Conservation (phyloP, 2,888 invertebrate genomes). For the Augiades crinisus region DNA sequence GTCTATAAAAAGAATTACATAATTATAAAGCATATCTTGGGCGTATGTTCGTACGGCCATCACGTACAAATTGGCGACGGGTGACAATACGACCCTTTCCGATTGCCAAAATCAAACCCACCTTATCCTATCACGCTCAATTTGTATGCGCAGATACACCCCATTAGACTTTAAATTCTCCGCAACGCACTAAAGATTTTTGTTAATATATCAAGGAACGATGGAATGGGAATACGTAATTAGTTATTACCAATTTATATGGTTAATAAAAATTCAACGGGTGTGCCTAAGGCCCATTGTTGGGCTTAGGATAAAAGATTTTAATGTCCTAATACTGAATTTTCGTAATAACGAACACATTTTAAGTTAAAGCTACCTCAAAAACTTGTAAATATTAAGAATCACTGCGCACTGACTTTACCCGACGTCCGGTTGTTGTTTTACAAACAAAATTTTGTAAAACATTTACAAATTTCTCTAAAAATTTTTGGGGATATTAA, state of each 20-base stretch:
- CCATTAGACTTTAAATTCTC: slow-evolving; percentile 57
- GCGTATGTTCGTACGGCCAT: too few relatives aligned
- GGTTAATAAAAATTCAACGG: slow-evolving; percentile 40
- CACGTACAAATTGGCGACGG: slow-evolving; percentile 10
- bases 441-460: too few relatives aligned
- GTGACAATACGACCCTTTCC: slow-evolving; percentile 47
- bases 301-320: slow-evolving; percentile 27
- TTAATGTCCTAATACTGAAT: slow-evolving; percentile 22
- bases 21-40: too few relatives aligned
- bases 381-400: too few relatives aligned
- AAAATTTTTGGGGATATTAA: too few relatives aligned
- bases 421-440: too few relatives aligned
- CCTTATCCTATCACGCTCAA: slow-evolving; percentile 31
- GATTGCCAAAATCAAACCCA: slow-evolving; percentile 51
- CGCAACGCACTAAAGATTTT: slow-evolving; percentile 54
- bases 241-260: slow-evolving; percentile 38
- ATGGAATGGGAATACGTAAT: slow-evolving; percentile 59
- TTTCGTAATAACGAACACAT: slow-evolving; percentile 17
- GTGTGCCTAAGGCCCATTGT: slow-evolving; percentile 37
- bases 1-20: too few relatives aligned
- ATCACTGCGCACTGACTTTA: too few relatives aligned
- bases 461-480: too few relatives aligned
- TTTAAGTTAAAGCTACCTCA: too few relatives aligned
- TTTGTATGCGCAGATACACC: slow-evolving; percentile 46
- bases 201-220: slow-evolving; percentile 52